phyloP scores from a whole-genome alignment of 2,888 invertebrate species.

The Folsomia candida region DNA sequence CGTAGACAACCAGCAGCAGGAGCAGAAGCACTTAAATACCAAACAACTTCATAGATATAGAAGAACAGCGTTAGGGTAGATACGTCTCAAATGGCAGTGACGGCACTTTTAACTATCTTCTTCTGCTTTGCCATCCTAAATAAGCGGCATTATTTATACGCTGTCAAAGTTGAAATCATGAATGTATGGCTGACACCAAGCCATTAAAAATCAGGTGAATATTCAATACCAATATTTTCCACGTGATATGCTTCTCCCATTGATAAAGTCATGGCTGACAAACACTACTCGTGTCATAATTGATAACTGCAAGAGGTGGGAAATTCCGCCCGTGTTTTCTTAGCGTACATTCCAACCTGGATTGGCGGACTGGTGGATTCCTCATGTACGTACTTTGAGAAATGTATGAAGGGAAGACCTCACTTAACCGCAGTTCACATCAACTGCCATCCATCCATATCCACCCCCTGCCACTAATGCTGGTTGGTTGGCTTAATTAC shows the following conservation, averaged over 20 bases:
- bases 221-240: neutral
- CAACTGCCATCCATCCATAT: neutral
- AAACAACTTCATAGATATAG: neutral
- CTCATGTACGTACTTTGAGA: too few species aligned
- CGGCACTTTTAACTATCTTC: neutral
- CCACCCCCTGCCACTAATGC: neutral
- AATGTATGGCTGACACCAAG: neutral
- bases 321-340: too few species aligned
- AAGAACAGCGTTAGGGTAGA: too few species aligned
- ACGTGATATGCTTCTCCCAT: neutral
- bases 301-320: too few species aligned
- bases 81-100: too few species aligned
- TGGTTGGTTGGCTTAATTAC: constrained; percentile 2
- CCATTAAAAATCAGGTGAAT: neutral
- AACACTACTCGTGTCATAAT: too few species aligned
- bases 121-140: neutral
- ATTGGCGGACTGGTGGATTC: too few species aligned
- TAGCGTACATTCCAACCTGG: too few species aligned
- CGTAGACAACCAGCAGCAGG: neutral
- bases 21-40: neutral
- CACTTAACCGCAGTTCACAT: neutral
- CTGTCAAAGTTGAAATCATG: neutral
- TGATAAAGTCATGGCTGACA: neutral
- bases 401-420: neutral
- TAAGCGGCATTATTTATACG: neutral